These are phyloP conservation scores for Dione vanillae DNA, from an alignment of 2,888 invertebrate species.

Conservation along the genomic window DNA sequence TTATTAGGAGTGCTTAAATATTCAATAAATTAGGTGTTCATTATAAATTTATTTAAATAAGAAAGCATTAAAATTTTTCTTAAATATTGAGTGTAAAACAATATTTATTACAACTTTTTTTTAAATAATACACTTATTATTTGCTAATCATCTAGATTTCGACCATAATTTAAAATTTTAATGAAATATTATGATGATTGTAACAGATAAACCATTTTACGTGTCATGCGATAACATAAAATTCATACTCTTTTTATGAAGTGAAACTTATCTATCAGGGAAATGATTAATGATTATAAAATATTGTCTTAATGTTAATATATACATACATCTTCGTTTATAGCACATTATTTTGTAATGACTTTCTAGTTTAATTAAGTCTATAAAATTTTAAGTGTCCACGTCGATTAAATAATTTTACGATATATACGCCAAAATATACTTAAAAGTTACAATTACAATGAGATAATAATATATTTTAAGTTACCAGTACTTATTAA, in stretches of 20 bases:
- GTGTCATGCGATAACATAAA: not conserved
- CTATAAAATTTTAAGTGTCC: no score
- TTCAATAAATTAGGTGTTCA: no score
- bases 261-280: constrained; percentile 4
- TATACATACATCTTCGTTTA: not conserved
- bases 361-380: not conserved
- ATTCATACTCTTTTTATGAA: constrained; percentile 3
- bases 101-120: no score
- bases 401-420: no score
- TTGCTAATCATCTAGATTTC: no score
- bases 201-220: not conserved
- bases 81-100: no score
- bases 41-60: no score
- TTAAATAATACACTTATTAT: no score
- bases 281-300: constrained; percentile 9
- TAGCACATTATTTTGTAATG: not conserved
- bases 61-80: no score
- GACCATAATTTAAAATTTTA: no score
- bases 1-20: no score
- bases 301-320: not conserved
- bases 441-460: not conserved
- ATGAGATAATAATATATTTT: not conserved
- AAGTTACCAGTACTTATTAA: not conserved
- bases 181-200: not conserved
- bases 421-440: not conserved